Conservation (phyloP, 2,888 invertebrate genomes). For the Mantis religiosa region DNA sequence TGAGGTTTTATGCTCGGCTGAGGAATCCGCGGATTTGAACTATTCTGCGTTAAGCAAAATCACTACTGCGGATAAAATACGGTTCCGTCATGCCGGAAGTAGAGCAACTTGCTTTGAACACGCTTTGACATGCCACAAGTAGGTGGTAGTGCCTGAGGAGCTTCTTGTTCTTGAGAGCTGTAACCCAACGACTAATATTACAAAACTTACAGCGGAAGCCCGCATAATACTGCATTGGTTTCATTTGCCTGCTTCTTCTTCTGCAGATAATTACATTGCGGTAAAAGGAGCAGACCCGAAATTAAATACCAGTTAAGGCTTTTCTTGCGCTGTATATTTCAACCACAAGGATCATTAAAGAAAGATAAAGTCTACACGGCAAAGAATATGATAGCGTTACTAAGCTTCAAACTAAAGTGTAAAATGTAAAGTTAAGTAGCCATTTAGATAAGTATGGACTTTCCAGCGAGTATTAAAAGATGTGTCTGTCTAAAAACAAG, state of each 20-base stretch:
- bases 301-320: not conserved
- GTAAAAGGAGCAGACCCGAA: not conserved
- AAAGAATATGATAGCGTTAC: no score
- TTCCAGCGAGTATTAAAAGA: no score
- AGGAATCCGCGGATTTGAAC: no score
- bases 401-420: no score
- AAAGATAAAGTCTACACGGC: not conserved
- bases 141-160: not conserved
- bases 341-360: not conserved
- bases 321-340: not conserved
- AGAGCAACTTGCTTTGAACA: not conserved
- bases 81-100: no score
- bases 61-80: no score
- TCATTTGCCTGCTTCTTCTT: not conserved
- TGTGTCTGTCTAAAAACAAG: no score
- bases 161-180: not conserved
- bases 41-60: no score
- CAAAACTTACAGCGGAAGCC: not conserved
- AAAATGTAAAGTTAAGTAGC: no score
- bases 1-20: no score
- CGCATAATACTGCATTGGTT: not conserved
- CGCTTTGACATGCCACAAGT: not conserved
- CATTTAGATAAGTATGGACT: no score
- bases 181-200: not conserved
- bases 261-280: not conserved